Evolutionary conservation across 2,113 vertebrate genomes (phyloP).

Genomic region (Syngnathoides biaculeatus): DNA sequence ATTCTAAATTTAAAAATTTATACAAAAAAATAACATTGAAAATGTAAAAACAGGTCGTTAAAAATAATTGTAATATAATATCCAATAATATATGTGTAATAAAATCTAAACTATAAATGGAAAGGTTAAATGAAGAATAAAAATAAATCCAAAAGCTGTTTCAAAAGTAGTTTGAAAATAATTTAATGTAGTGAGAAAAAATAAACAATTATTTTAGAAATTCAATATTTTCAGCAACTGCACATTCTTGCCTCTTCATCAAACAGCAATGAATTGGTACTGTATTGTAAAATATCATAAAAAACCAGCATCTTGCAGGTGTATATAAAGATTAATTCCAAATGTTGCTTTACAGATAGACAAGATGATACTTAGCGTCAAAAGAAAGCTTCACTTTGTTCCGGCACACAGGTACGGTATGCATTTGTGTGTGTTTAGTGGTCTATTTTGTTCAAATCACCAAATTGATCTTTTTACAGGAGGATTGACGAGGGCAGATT

Average conservation of each 20-base stretch:
- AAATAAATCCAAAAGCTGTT: too few species aligned
- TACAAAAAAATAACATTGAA: too few species aligned
- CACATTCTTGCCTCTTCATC: neutral
- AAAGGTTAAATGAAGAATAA: too few species aligned
- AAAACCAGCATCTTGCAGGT: neutral
- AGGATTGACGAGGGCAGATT: neutral
- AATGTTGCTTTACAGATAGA: conserved; percentile 25
- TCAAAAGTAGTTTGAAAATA: too few species aligned
- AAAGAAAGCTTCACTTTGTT: conserved; percentile 67
- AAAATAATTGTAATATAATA: too few species aligned
- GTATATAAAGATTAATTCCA: neutral
- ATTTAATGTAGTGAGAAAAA: too few species aligned
- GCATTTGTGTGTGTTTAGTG: neutral
- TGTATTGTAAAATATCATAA: neutral
- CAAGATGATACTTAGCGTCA: conserved; percentile 32
- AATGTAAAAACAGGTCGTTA: too few species aligned
- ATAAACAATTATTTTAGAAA: neutral
- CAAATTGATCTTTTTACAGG: neutral
- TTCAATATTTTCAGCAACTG: neutral
- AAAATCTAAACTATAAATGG: too few species aligned
- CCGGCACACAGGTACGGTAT: conserved; percentile 32
- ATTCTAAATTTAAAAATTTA: too few species aligned
- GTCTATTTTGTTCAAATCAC: neutral
- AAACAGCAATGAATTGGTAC: neutral
- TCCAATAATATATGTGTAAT: too few species aligned